These are phyloP conservation scores for Leptatherina wallacei DNA, from an alignment of 2,797 vertebrate species.

Conservation along the genomic window DNA sequence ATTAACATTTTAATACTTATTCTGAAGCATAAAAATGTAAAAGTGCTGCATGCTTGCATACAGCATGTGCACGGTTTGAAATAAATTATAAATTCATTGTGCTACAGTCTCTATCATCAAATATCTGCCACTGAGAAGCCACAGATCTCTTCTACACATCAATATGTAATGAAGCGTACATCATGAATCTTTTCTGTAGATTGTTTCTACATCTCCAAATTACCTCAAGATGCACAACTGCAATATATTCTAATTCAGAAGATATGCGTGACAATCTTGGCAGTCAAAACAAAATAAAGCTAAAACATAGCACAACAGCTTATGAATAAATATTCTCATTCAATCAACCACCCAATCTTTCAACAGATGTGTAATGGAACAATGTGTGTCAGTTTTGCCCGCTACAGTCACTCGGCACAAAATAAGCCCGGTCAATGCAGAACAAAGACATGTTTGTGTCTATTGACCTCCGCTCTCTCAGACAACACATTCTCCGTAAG, in stretches of 20 bases:
- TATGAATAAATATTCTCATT: conserved; percentile 60
- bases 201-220: conserved; percentile 20
- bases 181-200: conserved; percentile 18
- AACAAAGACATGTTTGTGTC: conserved; percentile 79
- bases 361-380: conserved; percentile 53
- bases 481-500: conserved; percentile 76
- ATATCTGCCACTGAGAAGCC: conserved; percentile 34
- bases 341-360: conserved; percentile 61
- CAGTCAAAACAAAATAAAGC: conserved; percentile 40
- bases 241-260: conserved; percentile 25
- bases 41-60: conserved; percentile 13
- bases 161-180: conserved; percentile 8
- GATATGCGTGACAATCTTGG: conserved; percentile 24
- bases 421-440: conserved; percentile 52
- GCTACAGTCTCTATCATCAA: conserved; percentile 45
- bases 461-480: conserved; percentile 71
- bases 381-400: conserved; percentile 68
- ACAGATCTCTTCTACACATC: conserved; percentile 17
- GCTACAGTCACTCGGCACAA: conserved; percentile 46
- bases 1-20: conserved; percentile 37
- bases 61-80: conserved; percentile 2
- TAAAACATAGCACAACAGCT: conserved; percentile 38
- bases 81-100: conserved; percentile 40
- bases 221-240: conserved; percentile 18
- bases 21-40: conserved; percentile 31